Conservation (phyloP, 1,140 invertebrate species). For the Drosophila seguyi region DNA sequence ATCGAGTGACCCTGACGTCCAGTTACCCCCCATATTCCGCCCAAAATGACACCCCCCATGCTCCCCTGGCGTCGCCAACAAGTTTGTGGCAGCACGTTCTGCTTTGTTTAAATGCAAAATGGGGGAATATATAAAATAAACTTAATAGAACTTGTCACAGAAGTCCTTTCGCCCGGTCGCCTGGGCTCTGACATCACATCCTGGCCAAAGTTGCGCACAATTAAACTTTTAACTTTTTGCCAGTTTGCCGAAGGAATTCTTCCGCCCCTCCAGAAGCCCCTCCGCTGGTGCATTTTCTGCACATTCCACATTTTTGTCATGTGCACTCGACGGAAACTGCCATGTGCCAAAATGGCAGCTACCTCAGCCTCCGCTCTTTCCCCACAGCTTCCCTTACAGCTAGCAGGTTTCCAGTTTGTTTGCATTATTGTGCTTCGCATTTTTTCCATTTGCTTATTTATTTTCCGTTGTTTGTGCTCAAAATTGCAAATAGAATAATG, state of each 20-base stretch:
- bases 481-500: slow-evolving; percentile 63
- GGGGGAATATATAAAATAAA: slow-evolving; percentile 73
- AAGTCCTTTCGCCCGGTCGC: slow-evolving; percentile 47
- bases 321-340: slow-evolving; percentile 77
- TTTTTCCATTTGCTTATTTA: slow-evolving; percentile 60
- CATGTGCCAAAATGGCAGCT: slow-evolving; percentile 67
- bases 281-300: slow-evolving; percentile 14
- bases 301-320: slow-evolving; percentile 75
- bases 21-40: background rate
- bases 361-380: background rate
- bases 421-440: slow-evolving; percentile 32
- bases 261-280: background rate
- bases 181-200: slow-evolving; percentile 19
- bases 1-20: slow-evolving; percentile 26
- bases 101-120: slow-evolving; percentile 59
- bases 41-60: background rate
- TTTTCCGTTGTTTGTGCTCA: slow-evolving; percentile 39
- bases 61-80: background rate
- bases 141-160: slow-evolving; percentile 83
- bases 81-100: slow-evolving; percentile 63
- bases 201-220: slow-evolving; percentile 75
- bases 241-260: slow-evolving; percentile 64
- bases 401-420: slow-evolving; percentile 51
- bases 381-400: slow-evolving; percentile 12
- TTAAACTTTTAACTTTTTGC: slow-evolving; percentile 83